Conservation (phyloP, 2,797 vertebrate species). For the Xerus rutilus region DNA sequence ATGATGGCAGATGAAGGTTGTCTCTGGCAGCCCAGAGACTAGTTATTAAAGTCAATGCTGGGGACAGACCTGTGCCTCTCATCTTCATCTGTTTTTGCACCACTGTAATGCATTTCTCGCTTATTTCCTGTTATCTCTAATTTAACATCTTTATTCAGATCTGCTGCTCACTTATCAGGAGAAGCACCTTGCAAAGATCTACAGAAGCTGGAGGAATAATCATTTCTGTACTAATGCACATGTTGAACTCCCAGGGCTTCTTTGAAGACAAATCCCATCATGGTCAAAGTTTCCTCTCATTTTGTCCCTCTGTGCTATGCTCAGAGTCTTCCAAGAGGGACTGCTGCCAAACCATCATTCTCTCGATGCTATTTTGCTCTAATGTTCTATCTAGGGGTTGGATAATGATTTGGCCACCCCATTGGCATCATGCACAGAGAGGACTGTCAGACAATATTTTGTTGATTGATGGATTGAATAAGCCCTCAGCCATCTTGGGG, state of each 20-base stretch:
- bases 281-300: neutral
- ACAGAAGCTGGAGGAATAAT: neutral
- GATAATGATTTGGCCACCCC: neutral
- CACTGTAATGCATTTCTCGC: neutral
- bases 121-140: slow-evolving; percentile 65
- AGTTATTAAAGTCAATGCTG: slow-evolving; percentile 9
- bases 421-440: neutral
- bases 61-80: neutral
- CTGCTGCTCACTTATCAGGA: neutral
- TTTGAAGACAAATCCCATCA: neutral
- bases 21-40: slow-evolving; percentile 25
- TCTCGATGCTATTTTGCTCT: neutral
- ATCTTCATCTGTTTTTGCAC: slow-evolving; percentile 20
- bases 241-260: neutral
- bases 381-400: neutral
- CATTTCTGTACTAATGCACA: neutral
- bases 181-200: neutral
- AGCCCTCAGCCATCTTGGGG: neutral
- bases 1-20: neutral
- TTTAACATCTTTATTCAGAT: slow-evolving; percentile 35
- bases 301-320: neutral
- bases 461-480: slow-evolving; percentile 12
- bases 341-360: neutral
- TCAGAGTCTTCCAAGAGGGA: neutral
- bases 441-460: neutral